phyloP scores from a whole-genome alignment of 2,888 invertebrate genomes.

The Drosophila atroscutellata region DNA sequence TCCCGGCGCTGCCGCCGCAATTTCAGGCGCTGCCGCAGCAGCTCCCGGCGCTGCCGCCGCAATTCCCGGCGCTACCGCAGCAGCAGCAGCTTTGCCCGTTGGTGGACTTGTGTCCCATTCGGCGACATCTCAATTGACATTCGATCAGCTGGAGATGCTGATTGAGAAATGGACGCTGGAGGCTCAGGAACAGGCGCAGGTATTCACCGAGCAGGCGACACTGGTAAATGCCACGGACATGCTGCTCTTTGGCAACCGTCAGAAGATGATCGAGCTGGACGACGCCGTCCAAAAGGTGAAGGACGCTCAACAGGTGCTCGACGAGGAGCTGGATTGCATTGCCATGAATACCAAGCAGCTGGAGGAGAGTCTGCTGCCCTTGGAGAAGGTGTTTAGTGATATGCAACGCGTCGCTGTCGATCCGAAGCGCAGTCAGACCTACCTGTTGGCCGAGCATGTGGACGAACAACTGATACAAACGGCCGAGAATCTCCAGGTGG shows the following conservation, averaged over 20 bases:
- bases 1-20: no score
- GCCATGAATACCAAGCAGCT: slow-evolving; percentile 96
- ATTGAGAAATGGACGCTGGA: slow-evolving; percentile 96
- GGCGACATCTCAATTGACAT: no score
- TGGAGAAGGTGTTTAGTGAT: slow-evolving; percentile 90
- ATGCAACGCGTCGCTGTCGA: slow-evolving; percentile 88
- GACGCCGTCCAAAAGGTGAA: slow-evolving; percentile 94
- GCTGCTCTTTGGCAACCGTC: slow-evolving; percentile 94
- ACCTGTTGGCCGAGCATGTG: slow-evolving; percentile 94
- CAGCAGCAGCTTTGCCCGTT: not conserved
- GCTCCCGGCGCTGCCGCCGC: no score
- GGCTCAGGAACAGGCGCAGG: slow-evolving; percentile 95
- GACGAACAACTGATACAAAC: slow-evolving; percentile 97
- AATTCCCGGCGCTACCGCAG: slow-evolving; percentile 48
- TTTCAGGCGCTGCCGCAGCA: no score
- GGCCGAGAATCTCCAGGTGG: slow-evolving; percentile 97
- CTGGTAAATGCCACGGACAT: slow-evolving; percentile 98
- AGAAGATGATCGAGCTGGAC: slow-evolving; percentile 95
- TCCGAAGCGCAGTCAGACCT: slow-evolving; percentile 95
- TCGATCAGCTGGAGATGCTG: no score
- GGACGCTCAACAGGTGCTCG: slow-evolving; percentile 94
- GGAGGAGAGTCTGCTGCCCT: slow-evolving; percentile 93
- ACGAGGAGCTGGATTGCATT: slow-evolving; percentile 97
- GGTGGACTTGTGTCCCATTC: slow-evolving; percentile 24
- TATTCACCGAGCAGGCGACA: slow-evolving; percentile 96